These are phyloP conservation scores for Orthochromis indermauri DNA, from an alignment of 2,113 vertebrate genomes.

Conservation along the genomic window DNA sequence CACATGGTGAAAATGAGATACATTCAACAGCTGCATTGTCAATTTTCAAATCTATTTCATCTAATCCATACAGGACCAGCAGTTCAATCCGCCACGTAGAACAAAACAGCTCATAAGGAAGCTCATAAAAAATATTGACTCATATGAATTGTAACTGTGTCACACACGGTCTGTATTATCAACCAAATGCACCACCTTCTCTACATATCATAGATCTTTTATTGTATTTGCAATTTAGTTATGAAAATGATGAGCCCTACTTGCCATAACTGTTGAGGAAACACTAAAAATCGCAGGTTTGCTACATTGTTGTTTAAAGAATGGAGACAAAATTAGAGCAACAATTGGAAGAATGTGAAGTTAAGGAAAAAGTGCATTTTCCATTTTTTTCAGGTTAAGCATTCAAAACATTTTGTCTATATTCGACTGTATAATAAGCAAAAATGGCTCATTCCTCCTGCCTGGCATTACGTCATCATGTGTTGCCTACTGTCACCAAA, in stretches of 20 bases:
- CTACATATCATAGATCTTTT: neutral
- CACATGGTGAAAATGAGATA: neutral
- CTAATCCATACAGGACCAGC: neutral
- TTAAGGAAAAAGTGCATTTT: neutral
- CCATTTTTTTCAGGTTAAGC: neutral
- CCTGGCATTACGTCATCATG: rapidly evolving
- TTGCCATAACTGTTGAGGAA: neutral
- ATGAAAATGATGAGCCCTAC: neutral
- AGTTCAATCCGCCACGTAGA: neutral
- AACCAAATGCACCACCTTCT: neutral
- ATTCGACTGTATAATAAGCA: neutral
- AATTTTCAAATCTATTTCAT: neutral
- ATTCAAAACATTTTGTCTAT: neutral
- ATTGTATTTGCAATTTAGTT: neutral
- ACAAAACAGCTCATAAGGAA: neutral
- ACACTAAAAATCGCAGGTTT: neutral
- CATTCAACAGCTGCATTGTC: neutral
- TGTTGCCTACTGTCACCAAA: neutral
- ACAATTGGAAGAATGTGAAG: neutral
- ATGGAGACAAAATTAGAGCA: neutral
- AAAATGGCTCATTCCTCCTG: neutral
- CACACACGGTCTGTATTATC: rapidly evolving
- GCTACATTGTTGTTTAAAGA: neutral
- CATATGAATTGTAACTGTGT: neutral
- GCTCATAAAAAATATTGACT: neutral